These are phyloP conservation scores for Typhlichthys eigenmanni DNA, from an alignment of 2,797 vertebrate genomes.

Conservation along the genomic window DNA sequence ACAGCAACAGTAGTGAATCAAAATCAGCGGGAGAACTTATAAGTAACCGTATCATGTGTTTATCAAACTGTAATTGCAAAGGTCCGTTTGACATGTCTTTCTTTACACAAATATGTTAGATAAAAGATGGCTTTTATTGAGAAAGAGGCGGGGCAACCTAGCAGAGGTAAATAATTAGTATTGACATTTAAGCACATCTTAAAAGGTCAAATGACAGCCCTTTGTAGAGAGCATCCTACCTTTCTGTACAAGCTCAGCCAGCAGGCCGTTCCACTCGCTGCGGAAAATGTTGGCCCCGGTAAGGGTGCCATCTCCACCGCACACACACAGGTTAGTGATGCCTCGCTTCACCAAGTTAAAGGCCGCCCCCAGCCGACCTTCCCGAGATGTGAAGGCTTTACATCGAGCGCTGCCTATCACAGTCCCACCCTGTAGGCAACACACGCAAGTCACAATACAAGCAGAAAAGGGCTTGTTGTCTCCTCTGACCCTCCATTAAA, in stretches of 20 bases:
- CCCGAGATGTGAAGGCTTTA: constrained; percentile 86
- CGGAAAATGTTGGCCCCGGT: constrained; percentile 93
- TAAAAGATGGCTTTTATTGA: no score
- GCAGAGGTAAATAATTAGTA: no score
- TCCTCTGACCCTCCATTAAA: not conserved
- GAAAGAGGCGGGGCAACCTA: no score
- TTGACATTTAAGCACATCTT: not conserved
- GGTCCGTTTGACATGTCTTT: no score
- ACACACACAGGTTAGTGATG: constrained; percentile 96
- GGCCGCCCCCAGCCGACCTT: constrained; percentile 84
- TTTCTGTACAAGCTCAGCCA: constrained; percentile 85
- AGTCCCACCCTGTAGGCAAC: constrained; percentile 84
- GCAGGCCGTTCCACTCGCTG: constrained; percentile 87
- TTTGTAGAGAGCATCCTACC: constrained; percentile 65
- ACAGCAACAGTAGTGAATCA: no score
- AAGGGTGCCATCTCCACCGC: constrained; percentile 94
- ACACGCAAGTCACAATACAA: constrained; percentile 6
- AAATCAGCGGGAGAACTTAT: no score
- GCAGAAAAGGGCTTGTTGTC: not conserved
- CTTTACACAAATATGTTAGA: no score
- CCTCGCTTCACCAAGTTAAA: constrained; percentile 89
- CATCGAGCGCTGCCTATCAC: constrained; percentile 94
- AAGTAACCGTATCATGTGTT: no score
- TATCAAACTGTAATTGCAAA: no score
- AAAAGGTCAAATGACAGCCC: not conserved